Conservation (phyloP, 1,140 invertebrate genomes). For the Venturia canescens region DNA sequence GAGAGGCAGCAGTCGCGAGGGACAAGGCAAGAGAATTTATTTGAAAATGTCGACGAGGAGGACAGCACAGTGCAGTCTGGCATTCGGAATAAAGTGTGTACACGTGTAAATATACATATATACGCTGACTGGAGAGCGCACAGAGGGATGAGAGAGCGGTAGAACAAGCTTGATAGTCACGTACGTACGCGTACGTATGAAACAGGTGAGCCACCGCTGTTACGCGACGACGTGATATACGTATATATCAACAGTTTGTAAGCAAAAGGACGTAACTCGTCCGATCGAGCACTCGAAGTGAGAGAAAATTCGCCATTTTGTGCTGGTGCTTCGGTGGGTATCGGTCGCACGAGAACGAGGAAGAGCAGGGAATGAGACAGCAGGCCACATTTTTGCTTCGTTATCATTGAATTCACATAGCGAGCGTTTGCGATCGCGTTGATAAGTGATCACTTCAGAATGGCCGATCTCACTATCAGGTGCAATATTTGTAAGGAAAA, state of each 20-base stretch:
- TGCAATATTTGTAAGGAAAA: no score
- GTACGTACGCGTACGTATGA: not conserved
- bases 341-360: not conserved
- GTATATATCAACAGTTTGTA: no score
- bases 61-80: constrained; percentile 12
- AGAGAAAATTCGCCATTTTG: no score
- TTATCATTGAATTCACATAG: not conserved
- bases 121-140: not conserved
- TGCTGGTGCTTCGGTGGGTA: no score
- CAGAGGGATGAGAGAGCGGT: not conserved
- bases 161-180: constrained; percentile 5
- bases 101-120: constrained; percentile 1
- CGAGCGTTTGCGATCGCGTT: not conserved
- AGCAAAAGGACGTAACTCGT: no score
- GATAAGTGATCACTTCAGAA: not conserved
- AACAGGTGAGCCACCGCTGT: constrained; percentile 38
- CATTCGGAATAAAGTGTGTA: constrained; percentile 24
- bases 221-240: not conserved
- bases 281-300: no score
- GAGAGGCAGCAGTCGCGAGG: constrained; percentile 1
- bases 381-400: not conserved
- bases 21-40: constrained; percentile 35
- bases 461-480: no score
- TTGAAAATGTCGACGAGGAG: constrained; percentile 31
- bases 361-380: not conserved